Conservation (phyloP, 2,888 invertebrate species). For the Zhuqinia jingwanae region DNA sequence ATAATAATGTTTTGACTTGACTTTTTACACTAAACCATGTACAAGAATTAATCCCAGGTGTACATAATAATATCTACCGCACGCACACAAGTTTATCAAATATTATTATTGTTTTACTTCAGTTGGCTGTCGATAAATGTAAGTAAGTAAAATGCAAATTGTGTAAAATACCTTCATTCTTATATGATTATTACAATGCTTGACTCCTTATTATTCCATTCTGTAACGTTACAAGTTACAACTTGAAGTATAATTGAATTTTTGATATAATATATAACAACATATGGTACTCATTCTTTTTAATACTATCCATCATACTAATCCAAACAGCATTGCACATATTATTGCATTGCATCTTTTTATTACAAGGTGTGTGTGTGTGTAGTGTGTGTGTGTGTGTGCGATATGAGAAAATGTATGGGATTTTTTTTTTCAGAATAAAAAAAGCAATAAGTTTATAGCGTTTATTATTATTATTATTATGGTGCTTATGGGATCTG, state of each 20-base stretch:
- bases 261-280: not conserved
- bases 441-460: conserved; percentile 8
- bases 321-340: not conserved
- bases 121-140: not conserved
- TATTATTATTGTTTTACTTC: too few relatives aligned
- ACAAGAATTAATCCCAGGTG: conserved; percentile 53
- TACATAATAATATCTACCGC: conserved; percentile 4
- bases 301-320: conserved; percentile 18
- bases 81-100: not conserved
- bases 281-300: not conserved
- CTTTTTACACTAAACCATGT: not conserved
- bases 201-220: too few relatives aligned
- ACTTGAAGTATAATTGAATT: not conserved
- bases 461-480: conserved; percentile 23
- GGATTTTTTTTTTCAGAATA: not conserved
- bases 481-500: not conserved
- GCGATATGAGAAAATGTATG: not conserved
- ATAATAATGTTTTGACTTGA: not conserved
- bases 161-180: not conserved
- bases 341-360: not conserved
- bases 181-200: too few relatives aligned
- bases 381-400: too few relatives aligned
- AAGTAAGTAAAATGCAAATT: not conserved
- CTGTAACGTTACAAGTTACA: too few relatives aligned
- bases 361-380: not conserved